These are phyloP conservation scores for Vidua macroura DNA, from an alignment of 2,113 vertebrate genomes.

Conservation along the genomic window DNA sequence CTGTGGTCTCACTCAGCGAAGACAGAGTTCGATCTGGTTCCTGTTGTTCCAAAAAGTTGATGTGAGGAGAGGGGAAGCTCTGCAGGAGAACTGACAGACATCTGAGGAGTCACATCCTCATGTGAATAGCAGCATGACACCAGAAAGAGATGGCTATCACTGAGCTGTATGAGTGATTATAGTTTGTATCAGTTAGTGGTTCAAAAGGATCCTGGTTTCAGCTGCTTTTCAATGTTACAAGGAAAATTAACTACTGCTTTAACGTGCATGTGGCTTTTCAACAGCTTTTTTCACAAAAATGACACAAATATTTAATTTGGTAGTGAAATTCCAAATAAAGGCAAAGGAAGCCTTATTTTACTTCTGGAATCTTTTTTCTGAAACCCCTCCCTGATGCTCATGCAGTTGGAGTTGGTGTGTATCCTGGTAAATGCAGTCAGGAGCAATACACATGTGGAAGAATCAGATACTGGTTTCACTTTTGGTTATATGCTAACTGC, in stretches of 20 bases:
- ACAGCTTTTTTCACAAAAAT: background rate
- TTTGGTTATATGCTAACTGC: background rate
- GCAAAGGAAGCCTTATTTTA: background rate
- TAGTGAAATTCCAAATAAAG: background rate
- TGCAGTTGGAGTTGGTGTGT: background rate
- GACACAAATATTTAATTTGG: background rate
- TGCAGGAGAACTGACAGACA: background rate
- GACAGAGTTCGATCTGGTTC: background rate
- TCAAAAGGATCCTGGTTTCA: slow-evolving; percentile 27
- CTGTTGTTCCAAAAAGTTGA: background rate
- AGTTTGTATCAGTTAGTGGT: background rate
- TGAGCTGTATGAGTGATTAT: background rate
- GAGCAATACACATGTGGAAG: fast-evolving
- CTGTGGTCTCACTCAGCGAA: background rate
- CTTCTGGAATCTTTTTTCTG: background rate
- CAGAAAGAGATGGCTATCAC: slow-evolving; percentile 36
- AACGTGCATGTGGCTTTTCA: background rate
- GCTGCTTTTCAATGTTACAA: background rate
- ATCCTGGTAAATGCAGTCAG: background rate
- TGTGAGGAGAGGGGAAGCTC: background rate
- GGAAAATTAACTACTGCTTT: background rate
- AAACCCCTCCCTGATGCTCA: background rate
- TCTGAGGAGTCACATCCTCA: slow-evolving; percentile 34
- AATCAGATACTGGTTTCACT: background rate
- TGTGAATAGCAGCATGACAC: slow-evolving; percentile 23